phyloP scores from a whole-genome alignment of 2,888 invertebrate genomes.

The Ametastegia equiseti region DNA sequence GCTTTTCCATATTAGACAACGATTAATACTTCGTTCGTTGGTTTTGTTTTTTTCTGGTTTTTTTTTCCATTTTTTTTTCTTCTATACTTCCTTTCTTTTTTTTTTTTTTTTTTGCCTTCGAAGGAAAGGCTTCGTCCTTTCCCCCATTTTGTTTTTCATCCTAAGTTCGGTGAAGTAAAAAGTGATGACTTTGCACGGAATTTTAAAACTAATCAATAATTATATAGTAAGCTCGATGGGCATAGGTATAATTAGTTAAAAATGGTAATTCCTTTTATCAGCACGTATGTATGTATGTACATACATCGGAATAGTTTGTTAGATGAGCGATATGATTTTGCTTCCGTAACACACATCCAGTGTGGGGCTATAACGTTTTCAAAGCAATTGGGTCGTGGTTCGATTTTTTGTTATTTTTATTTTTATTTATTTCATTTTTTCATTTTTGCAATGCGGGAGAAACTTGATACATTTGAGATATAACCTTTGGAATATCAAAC shows the following conservation, averaged over 20 bases:
- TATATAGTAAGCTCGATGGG: no score
- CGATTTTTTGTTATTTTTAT: no score
- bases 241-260: not conserved
- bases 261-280: not conserved
- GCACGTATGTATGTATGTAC: not conserved
- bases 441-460: not conserved
- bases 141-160: not conserved
- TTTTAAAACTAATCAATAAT: slow-evolving; percentile 14
- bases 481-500: not conserved
- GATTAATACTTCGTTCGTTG: no score
- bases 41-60: no score
- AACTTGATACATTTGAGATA: not conserved
- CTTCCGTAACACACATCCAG: not conserved
- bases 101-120: not conserved
- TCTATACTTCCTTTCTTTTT: not conserved
- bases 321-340: not conserved
- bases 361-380: not conserved
- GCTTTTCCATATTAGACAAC: slow-evolving; percentile 26
- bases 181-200: slow-evolving; percentile 26
- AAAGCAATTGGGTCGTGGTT: not conserved
- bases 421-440: no score
- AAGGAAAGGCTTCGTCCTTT: not conserved
- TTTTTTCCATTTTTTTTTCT: not conserved
- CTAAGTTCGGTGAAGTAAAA: not conserved
- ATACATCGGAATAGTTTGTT: not conserved